A percentile compares a stretch with the other conserved stretches of the same genome.
These are phyloP conservation scores for Cataglyphis rosenhaueri DNA, from an alignment of 2,888 invertebrate genomes.

Conservation along the genomic window DNA sequence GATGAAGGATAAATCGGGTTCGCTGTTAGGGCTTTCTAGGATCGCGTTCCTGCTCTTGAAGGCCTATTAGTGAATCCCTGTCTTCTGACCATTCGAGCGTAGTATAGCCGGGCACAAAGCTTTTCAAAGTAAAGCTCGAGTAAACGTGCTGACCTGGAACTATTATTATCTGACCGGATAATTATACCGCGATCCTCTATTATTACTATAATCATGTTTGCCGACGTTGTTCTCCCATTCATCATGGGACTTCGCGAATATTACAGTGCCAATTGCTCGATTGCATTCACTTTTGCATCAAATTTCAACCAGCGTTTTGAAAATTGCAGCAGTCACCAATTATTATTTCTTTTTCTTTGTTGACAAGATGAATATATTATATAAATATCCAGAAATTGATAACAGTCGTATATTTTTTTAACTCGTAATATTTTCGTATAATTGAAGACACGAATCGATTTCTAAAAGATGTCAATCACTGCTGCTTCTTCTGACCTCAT, in stretches of 20 bases:
- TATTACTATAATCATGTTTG: slow-evolving; percentile 60
- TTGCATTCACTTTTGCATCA: not conserved
- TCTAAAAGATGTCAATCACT: not conserved
- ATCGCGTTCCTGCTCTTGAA: slow-evolving; percentile 62
- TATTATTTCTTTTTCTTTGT: not conserved
- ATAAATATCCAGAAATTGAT: not conserved
- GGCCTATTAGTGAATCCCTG: slow-evolving; percentile 66
- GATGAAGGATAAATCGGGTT: slow-evolving; percentile 29
- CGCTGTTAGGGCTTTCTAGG: slow-evolving; percentile 52
- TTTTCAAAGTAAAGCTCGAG: slow-evolving; percentile 44
- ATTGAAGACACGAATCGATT: slow-evolving; percentile 4
- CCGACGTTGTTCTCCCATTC: slow-evolving; percentile 39
- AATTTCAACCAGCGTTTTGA: not conserved
- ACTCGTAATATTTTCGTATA: not conserved
- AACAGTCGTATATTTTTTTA: not conserved
- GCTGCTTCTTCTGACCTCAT: slow-evolving; percentile 57
- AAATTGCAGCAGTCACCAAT: not conserved
- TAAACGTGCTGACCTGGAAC: slow-evolving; percentile 58
- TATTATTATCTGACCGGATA: slow-evolving; percentile 67
- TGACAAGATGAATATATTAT: not conserved
- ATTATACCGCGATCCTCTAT: slow-evolving; percentile 62
- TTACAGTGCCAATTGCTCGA: slow-evolving; percentile 34
- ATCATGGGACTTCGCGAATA: slow-evolving; percentile 6
- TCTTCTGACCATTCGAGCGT: slow-evolving; percentile 55
- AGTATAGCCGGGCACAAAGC: slow-evolving; percentile 56